A percentile compares a stretch with the other conserved stretches of the same genome.
phyloP scores from a whole-genome alignment of 2,113 vertebrate species.

The Tragelaphus buxtoni region DNA sequence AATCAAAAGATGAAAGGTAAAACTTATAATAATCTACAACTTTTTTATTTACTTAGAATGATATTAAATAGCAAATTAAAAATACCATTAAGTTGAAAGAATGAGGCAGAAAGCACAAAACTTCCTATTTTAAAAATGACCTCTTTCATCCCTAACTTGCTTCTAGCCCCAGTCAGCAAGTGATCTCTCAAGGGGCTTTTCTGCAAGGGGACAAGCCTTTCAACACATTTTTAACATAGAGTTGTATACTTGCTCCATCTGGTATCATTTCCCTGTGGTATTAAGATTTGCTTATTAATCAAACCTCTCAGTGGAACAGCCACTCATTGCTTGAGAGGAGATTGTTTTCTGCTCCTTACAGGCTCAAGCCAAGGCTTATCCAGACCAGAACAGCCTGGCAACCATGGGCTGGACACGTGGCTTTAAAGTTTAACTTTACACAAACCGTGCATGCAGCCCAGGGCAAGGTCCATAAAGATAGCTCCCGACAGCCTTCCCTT shows the following conservation, averaged over 20 bases:
- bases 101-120: background rate
- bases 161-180: background rate
- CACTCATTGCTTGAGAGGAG: background rate
- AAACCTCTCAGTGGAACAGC: background rate
- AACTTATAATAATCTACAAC: background rate
- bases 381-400: background rate
- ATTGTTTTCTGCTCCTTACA: background rate
- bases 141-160: background rate
- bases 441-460: background rate
- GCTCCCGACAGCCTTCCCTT: background rate
- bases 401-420: background rate
- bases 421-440: slow-evolving; percentile 13
- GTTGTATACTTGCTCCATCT: background rate
- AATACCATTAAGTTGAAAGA: background rate
- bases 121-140: background rate
- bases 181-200: background rate
- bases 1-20: background rate
- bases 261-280: background rate
- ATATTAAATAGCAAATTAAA: background rate
- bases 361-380: background rate
- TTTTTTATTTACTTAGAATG: slow-evolving; percentile 4
- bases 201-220: background rate
- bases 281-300: background rate
- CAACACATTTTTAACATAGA: background rate
- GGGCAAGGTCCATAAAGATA: background rate